Evolutionary conservation across 2,888 invertebrate genomes (phyloP).

Genomic region (Napeogenes sylphis): DNA sequence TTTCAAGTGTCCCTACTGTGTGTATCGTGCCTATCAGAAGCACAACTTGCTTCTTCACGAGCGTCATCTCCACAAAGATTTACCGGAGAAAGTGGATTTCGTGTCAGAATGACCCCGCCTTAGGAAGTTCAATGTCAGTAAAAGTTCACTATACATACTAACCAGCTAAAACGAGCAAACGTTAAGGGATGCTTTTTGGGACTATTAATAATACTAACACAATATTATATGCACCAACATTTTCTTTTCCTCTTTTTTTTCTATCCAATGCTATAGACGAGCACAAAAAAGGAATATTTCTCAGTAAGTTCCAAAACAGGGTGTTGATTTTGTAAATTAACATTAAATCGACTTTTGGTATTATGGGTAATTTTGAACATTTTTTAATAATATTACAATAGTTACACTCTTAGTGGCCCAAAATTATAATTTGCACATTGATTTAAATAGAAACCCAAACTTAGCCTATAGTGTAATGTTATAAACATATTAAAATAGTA

Average conservation of each 20-base stretch:
- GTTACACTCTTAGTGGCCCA: too few species aligned
- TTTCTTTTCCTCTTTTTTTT: background rate
- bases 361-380: too few species aligned
- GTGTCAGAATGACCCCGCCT: slow-evolving; percentile 67
- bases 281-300: too few species aligned
- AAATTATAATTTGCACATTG: too few species aligned
- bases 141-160: slow-evolving; percentile 31
- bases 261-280: too few species aligned
- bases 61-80: slow-evolving; percentile 73
- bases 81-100: slow-evolving; percentile 75
- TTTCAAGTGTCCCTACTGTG: slow-evolving; percentile 83
- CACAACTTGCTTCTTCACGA: slow-evolving; percentile 77
- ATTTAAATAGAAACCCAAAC: too few species aligned
- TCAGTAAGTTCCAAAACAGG: too few species aligned
- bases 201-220: slow-evolving; percentile 21
- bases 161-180: slow-evolving; percentile 23
- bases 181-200: slow-evolving; percentile 12
- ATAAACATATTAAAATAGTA: too few species aligned
- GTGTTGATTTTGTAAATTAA: too few species aligned
- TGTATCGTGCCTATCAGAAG: slow-evolving; percentile 82
- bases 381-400: too few species aligned
- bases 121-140: slow-evolving; percentile 61
- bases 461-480: too few species aligned
- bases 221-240: background rate
- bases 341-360: too few species aligned